A percentile compares a stretch with the other conserved stretches of the same genome.
phyloP scores from a whole-genome alignment of 2,113 vertebrate genomes.

The Stegostoma tigrinum region DNA sequence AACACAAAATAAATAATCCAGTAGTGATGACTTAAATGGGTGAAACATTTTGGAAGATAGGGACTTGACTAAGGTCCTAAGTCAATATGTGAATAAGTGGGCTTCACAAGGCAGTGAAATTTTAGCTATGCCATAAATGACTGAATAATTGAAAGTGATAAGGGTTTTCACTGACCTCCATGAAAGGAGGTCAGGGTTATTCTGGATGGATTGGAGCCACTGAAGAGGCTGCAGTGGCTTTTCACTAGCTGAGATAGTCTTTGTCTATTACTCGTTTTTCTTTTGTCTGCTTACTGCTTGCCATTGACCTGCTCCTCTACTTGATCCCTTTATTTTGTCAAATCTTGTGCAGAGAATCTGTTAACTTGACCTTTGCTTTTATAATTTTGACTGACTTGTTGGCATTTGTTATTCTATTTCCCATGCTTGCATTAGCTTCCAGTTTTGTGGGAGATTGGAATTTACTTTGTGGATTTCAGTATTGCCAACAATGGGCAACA shows the following conservation, averaged over 20 bases:
- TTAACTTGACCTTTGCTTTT: neutral
- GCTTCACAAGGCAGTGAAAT: neutral
- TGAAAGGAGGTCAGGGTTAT: neutral
- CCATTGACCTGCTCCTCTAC: neutral
- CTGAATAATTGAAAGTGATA: neutral
- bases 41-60: neutral
- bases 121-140: neutral
- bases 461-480: neutral
- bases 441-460: neutral
- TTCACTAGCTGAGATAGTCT: neutral
- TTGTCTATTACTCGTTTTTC: neutral
- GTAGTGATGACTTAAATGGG: neutral
- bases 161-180: neutral
- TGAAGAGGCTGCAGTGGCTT: neutral
- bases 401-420: neutral
- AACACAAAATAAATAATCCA: neutral
- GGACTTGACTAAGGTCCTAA: neutral
- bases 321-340: neutral
- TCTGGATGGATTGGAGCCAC: neutral
- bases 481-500: neutral
- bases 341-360: neutral
- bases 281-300: neutral
- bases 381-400: neutral
- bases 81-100: neutral
- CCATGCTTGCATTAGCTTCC: neutral